Evolutionary conservation across 2,888 invertebrate species (phyloP).

Genomic region (Drosophila infuscata): DNA sequence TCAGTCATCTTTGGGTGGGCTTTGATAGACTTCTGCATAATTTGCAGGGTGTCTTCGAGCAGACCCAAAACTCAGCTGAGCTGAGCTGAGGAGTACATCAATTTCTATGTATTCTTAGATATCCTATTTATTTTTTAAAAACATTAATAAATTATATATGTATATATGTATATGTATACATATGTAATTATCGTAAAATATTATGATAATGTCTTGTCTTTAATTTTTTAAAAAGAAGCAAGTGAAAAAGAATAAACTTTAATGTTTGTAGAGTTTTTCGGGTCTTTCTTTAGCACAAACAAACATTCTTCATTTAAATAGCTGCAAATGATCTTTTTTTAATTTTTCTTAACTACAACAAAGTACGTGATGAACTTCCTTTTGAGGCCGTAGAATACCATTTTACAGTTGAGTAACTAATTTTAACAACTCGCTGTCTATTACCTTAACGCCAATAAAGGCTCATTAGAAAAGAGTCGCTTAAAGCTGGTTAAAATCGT

Average conservation of each 20-base stretch:
- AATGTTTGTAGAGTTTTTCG: background rate
- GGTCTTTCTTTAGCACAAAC: background rate
- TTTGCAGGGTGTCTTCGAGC: conserved; percentile 3
- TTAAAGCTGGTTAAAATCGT: conserved; percentile 39
- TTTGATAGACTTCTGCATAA: conserved; percentile 29
- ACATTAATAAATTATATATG: background rate
- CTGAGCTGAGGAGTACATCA: background rate
- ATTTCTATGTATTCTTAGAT: background rate
- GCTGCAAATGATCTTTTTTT: background rate
- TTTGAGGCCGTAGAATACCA: background rate
- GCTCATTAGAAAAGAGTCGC: conserved; percentile 61
- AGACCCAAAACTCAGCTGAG: background rate
- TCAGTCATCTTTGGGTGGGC: conserved; percentile 65
- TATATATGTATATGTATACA: fast-evolving
- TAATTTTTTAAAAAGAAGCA: background rate
- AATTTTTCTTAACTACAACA: background rate
- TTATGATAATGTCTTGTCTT: background rate
- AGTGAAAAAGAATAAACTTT: background rate
- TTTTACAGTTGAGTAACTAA: background rate
- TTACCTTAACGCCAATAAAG: conserved; percentile 42
- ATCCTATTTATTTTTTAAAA: no score
- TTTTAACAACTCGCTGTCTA: conserved; percentile 19
- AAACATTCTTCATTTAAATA: background rate
- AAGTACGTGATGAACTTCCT: conserved; percentile 18
- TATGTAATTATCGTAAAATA: background rate